Evolutionary conservation across 2,797 vertebrate species (phyloP), one percentile per base, ranked within the genome.

Genomic region (Uromys caudimaculatus): DNA sequence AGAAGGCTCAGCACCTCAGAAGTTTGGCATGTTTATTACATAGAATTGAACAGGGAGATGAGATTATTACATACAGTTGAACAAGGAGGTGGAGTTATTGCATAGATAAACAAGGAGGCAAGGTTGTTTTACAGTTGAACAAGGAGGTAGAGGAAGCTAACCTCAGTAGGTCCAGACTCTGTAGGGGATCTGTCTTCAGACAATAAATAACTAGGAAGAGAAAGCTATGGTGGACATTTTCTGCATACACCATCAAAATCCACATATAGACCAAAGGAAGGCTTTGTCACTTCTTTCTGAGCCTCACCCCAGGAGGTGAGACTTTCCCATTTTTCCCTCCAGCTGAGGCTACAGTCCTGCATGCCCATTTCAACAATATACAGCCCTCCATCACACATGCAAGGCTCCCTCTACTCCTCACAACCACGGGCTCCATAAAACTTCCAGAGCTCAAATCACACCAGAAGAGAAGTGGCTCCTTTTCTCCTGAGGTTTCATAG

Each of bases 381-480:
- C 4, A n/a, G 32, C 1, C 13, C 13, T 82, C 41, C 13, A 41
- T 41, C n/a, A 58, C 23, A 58, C 21, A 21, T 4, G 3, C 12
- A 24, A 3, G n/a, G 7, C 38, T 62, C 41, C 38, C 14, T 83
- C 24, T 44, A 19, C 38, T 19, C 38, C 38, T 3, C 41, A 1
- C 0, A 56, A 21, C 24, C 9, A 12, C 0, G 19, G 41, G 14
- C 29, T 69, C 32, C 13, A 52, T 52, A 50, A 50, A 38, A n/a
- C 84, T 41, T 38, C 23, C 47, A 10, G 35, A 54, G 14, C 23
- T 87, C 35, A n/a, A 24, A 32, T 73, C 67, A 27, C 9, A 29
- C 13, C 24, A 13, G 23, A 13, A 64, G 17, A 3, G 21, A 81
- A 27, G 3, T 35, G 52, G 4, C 5, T 75, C 7, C 14, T 24